Conservation (phyloP, 1,140 invertebrate genomes). For the Brachionus manjavacas region DNA sequence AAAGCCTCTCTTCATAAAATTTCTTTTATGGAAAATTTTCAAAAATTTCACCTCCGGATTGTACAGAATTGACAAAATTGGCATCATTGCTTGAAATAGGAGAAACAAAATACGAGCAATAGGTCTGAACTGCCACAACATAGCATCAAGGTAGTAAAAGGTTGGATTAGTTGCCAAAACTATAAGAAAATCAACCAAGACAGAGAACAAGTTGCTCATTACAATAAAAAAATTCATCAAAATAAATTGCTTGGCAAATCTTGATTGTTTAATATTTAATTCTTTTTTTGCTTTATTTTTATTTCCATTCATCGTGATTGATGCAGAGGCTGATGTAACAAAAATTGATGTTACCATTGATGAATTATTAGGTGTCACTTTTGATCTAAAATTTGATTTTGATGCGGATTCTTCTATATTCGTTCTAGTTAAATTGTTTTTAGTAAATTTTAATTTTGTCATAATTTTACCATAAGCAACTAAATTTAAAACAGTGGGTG, state of each 20-base stretch:
- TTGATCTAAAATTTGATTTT: background rate
- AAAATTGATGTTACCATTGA: background rate
- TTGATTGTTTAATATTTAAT: background rate
- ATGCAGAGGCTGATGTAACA: background rate
- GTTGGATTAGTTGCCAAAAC: background rate
- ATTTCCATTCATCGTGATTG: background rate
- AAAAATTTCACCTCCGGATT: constrained; percentile 1
- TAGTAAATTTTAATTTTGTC: background rate
- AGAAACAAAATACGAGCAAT: background rate
- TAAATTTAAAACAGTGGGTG: background rate
- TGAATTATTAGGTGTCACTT: background rate
- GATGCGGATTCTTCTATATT: background rate
- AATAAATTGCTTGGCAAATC: constrained; percentile 4
- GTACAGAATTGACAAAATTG: background rate
- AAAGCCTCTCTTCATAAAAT: background rate
- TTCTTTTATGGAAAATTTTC: background rate
- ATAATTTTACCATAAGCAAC: background rate
- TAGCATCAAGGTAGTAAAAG: background rate
- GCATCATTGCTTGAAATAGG: background rate
- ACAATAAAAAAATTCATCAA: background rate
- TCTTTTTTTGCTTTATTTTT: background rate
- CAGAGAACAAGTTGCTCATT: background rate
- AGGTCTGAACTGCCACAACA: background rate
- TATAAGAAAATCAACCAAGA: background rate
- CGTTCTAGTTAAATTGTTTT: background rate